These are phyloP conservation scores for Podarcis cretensis DNA, from an alignment of 2,113 vertebrate species.

Conservation along the genomic window DNA sequence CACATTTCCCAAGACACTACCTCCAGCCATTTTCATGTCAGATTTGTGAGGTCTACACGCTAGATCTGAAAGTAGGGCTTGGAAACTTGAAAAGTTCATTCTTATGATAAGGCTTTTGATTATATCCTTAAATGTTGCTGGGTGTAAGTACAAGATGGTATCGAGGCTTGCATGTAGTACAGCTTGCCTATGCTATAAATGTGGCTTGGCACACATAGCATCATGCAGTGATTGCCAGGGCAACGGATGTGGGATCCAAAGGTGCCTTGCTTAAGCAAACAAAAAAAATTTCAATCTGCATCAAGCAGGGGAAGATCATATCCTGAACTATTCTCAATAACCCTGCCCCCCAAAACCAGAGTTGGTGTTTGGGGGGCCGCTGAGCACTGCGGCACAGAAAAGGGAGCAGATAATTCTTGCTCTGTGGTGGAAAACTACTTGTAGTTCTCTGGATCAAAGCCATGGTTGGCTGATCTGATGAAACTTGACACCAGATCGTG, in stretches of 20 bases:
- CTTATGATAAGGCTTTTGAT: background rate
- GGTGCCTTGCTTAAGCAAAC: background rate
- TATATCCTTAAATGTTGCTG: background rate
- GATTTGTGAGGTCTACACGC: background rate
- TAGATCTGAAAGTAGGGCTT: background rate
- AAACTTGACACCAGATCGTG: background rate
- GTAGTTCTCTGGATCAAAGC: background rate
- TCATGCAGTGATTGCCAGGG: background rate
- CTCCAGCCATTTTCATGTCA: background rate
- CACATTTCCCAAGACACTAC: background rate
- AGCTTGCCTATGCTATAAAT: background rate
- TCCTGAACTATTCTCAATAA: background rate
- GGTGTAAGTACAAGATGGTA: background rate
- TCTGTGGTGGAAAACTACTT: background rate
- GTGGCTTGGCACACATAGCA: background rate
- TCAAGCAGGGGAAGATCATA: background rate
- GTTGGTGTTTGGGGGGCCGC: background rate
- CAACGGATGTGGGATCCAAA: background rate
- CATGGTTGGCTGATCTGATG: background rate
- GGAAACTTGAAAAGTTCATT: background rate
- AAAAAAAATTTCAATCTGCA: background rate
- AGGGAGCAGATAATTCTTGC: background rate
- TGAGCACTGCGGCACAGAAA: background rate
- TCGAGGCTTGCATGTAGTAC: background rate
- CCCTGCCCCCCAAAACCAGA: no score